Evolutionary conservation across 2,113 vertebrate genomes (phyloP).

Genomic region (Nothocercus nigrocapillus): DNA sequence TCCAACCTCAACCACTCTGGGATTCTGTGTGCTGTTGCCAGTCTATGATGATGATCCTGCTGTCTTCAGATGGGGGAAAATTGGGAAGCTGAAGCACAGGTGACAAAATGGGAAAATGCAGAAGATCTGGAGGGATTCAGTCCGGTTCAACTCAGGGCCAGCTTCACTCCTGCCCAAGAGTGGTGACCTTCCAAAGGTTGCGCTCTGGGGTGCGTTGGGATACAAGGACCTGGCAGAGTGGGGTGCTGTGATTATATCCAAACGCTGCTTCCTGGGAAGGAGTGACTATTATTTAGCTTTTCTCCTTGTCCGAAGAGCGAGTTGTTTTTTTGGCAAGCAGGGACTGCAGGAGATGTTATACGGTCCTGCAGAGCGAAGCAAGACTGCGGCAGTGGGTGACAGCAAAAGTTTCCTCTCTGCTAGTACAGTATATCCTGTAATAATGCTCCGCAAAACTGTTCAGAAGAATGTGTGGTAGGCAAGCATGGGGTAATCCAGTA

Average conservation of each 20-base stretch:
- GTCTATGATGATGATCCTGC: neutral
- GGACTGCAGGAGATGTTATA: accelerated
- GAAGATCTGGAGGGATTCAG: accelerated
- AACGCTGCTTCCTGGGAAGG: neutral
- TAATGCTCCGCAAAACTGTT: neutral
- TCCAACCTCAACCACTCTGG: too few species aligned
- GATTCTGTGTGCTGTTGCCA: neutral
- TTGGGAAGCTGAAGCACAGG: neutral
- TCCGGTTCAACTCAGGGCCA: too few species aligned
- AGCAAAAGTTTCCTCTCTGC: neutral
- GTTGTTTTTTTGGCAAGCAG: neutral
- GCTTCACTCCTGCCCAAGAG: neutral
- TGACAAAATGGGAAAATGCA: neutral
- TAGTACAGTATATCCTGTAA: neutral
- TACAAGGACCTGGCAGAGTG: neutral
- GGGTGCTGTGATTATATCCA: neutral
- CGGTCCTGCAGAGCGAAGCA: neutral
- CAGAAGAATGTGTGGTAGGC: conserved; percentile 24
- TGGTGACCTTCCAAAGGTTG: neutral
- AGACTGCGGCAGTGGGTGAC: neutral
- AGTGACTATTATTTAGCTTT: neutral
- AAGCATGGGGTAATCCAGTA: neutral
- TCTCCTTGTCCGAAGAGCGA: neutral
- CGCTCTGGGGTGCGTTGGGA: accelerated
- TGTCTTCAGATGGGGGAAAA: neutral